These are phyloP conservation scores for Anguilla pacifica DNA, from an alignment of 2,797 vertebrate genomes.

Conservation along the genomic window DNA sequence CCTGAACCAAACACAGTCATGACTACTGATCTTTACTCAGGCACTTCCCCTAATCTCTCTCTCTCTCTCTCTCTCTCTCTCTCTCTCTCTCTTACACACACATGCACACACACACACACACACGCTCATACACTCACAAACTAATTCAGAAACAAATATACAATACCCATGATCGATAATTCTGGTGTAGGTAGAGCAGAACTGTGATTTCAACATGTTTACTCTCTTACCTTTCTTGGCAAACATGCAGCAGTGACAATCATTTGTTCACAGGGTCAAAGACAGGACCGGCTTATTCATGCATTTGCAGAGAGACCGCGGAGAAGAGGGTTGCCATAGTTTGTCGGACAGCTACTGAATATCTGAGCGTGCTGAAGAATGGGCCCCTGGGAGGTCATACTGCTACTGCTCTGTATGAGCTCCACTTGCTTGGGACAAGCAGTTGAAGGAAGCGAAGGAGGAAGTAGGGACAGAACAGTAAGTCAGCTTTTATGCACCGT, in stretches of 20 bases:
- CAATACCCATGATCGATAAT: constrained; percentile 56
- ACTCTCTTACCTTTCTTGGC: constrained; percentile 55
- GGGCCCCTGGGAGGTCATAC: constrained; percentile 48
- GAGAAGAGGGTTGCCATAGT: not conserved
- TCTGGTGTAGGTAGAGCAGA: not conserved
- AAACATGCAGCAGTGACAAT: constrained; percentile 20
- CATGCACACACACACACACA: not conserved
- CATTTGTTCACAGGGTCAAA: constrained; percentile 13
- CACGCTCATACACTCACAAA: not conserved
- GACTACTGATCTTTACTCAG: not conserved
- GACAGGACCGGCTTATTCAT: not conserved
- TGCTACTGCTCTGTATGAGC: constrained; percentile 51
- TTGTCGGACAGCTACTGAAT: constrained; percentile 20
- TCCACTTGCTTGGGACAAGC: constrained; percentile 44
- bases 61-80: no score
- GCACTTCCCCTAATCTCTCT: not conserved
- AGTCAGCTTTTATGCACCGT: constrained; percentile 26
- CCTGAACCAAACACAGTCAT: not conserved
- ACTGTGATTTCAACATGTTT: constrained; percentile 38
- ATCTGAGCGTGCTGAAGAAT: constrained; percentile 52
- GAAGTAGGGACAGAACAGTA: constrained; percentile 56
- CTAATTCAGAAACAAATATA: constrained; percentile 34
- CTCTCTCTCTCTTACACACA: not conserved
- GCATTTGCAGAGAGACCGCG: not conserved
- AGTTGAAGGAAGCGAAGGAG: constrained; percentile 48